These are phyloP conservation scores for Sciurus carolinensis DNA, from an alignment of 2,797 vertebrate genomes.

Conservation along the genomic window DNA sequence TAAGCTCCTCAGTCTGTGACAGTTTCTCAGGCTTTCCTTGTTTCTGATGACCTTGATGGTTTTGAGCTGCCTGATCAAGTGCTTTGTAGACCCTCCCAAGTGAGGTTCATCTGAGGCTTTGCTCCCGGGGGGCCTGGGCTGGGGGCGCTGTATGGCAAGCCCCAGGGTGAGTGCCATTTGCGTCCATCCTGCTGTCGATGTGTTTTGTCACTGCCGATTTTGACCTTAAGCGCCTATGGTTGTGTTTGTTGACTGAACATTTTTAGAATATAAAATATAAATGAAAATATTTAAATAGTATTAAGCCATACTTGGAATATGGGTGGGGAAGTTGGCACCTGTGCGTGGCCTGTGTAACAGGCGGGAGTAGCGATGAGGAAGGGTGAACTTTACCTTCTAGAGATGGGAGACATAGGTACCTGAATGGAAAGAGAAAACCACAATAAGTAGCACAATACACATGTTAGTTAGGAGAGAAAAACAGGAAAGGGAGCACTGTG, in stretches of 20 bases:
- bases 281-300: neutral
- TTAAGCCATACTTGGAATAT: neutral
- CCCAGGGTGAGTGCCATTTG: neutral
- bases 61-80: neutral
- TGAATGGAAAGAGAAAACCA: neutral
- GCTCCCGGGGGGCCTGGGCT: neutral
- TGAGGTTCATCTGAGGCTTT: neutral
- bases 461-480: neutral
- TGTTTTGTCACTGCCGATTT: neutral
- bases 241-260: neutral
- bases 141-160: neutral
- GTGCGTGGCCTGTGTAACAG: neutral
- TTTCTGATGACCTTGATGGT: neutral
- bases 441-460: neutral
- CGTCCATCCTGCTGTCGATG: no score
- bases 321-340: neutral
- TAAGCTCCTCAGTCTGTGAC: neutral
- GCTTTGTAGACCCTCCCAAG: neutral
- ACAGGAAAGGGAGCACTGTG: neutral
- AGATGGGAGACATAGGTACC: neutral
- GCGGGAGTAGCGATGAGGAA: neutral
- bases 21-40: neutral
- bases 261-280: slow-evolving; percentile 22
- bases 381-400: neutral
- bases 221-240: neutral